phyloP scores from a whole-genome alignment of 2,888 invertebrate species.

The Asteroscopus sphinx region DNA sequence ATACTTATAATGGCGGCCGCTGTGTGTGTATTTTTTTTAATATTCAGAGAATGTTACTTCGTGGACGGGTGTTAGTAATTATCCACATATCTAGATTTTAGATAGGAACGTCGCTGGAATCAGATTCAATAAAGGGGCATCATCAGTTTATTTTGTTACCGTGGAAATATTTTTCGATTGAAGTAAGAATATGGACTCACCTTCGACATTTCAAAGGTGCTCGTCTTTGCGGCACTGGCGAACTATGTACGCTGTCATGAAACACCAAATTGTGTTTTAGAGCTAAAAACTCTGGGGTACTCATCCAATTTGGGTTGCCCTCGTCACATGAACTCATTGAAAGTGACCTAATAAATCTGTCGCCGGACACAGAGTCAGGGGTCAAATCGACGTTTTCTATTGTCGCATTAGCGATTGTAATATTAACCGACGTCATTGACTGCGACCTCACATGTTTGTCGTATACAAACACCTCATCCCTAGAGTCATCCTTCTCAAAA shows the following conservation, averaged over 20 bases:
- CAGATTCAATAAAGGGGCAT: too few species aligned
- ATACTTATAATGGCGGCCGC: slow-evolving; percentile 77
- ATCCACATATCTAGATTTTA: slow-evolving; percentile 84
- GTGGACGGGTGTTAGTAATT: slow-evolving; percentile 82
- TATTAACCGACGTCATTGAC: slow-evolving; percentile 91
- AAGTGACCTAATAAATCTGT: slow-evolving; percentile 90
- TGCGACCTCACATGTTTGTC: slow-evolving; percentile 87
- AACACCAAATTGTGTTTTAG: slow-evolving; percentile 95
- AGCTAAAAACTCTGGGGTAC: slow-evolving; percentile 94
- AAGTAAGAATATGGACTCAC: slow-evolving; percentile 65
- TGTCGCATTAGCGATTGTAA: slow-evolving; percentile 93
- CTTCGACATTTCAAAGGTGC: slow-evolving; percentile 91
- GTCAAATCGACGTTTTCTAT: slow-evolving; percentile 93
- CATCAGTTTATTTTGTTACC: neutral
- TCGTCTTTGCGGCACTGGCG: slow-evolving; percentile 92
- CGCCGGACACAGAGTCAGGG: slow-evolving; percentile 90
- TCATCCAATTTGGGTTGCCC: slow-evolving; percentile 94
- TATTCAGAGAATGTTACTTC: slow-evolving; percentile 79
- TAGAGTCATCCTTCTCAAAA: slow-evolving; percentile 81
- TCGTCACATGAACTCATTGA: slow-evolving; percentile 92
- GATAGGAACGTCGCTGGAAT: too few species aligned
- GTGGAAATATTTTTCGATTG: neutral
- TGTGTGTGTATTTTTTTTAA: slow-evolving; percentile 69
- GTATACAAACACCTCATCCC: slow-evolving; percentile 80
- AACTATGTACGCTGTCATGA: slow-evolving; percentile 94